Evolutionary conservation across 2,888 invertebrate species (phyloP).

Genomic region (Lutraria lutraria): DNA sequence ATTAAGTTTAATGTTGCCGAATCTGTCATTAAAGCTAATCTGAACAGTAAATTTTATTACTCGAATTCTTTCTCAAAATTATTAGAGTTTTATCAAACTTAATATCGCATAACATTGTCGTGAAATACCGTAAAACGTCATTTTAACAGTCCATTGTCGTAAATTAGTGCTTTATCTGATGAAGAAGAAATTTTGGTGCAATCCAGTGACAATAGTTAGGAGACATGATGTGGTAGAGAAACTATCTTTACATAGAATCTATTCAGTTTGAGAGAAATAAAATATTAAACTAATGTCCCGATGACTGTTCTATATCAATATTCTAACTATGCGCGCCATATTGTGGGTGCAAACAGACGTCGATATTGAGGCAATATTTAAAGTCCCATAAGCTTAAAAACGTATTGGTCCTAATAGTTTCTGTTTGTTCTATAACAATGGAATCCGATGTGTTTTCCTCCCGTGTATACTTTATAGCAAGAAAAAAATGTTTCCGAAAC

Average conservation of each 20-base stretch:
- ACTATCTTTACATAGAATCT: neutral
- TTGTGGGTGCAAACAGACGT: neutral
- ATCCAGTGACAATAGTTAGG: constrained; percentile 6
- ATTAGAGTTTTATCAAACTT: constrained; percentile 17
- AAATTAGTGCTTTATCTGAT: neutral
- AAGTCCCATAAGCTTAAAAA: no score
- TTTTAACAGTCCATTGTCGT: constrained; percentile 2
- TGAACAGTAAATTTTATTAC: constrained; percentile 15
- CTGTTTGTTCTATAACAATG: no score
- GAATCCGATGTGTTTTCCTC: no score
- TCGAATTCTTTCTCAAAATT: constrained; percentile 19
- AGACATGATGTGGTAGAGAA: neutral
- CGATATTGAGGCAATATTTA: neutral
- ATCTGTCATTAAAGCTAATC: constrained; percentile 13
- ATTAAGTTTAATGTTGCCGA: constrained; percentile 13
- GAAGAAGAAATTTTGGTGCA: neutral
- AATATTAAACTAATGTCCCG: neutral
- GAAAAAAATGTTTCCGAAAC: no score
- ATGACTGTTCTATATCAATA: neutral
- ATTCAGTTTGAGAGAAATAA: neutral
- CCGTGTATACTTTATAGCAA: no score
- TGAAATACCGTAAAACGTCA: constrained; percentile 18
- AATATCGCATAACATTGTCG: constrained; percentile 18
- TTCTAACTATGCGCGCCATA: neutral
- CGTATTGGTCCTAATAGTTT: no score